Conservation (phyloP, 2,113 vertebrate genomes). For the Muntiacus reevesi region DNA sequence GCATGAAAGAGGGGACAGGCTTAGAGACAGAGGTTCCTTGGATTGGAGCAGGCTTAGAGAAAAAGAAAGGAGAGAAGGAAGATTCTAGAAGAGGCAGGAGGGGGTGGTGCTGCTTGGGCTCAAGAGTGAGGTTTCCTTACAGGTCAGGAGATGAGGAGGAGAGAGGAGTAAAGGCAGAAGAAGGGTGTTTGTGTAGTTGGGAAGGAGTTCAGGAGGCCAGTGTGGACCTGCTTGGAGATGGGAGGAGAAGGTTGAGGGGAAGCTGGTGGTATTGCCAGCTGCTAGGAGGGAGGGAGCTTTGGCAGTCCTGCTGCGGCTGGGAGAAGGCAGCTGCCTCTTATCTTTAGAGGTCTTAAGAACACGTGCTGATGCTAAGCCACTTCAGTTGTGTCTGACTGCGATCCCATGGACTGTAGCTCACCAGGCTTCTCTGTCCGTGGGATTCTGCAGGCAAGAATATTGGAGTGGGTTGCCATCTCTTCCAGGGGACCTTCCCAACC, state of each 20-base stretch:
- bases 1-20: background rate
- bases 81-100: constrained; percentile 3
- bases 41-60: background rate
- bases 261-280: background rate
- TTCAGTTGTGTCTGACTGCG: background rate
- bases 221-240: background rate
- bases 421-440: background rate
- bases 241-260: background rate
- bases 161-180: background rate
- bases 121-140: background rate
- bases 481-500: background rate
- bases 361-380: background rate
- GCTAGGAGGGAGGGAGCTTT: background rate
- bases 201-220: background rate
- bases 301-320: background rate
- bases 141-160: background rate
- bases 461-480: background rate
- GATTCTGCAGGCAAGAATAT: background rate
- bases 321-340: background rate
- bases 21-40: background rate
- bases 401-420: background rate
- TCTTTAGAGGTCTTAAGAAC: background rate
- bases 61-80: background rate
- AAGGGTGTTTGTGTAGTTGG: background rate
- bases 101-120: background rate